Evolutionary conservation across 2,888 invertebrate species (phyloP), one percentile per base, ranked within the genome.

Genomic region (Cataglyphis albicans): DNA sequence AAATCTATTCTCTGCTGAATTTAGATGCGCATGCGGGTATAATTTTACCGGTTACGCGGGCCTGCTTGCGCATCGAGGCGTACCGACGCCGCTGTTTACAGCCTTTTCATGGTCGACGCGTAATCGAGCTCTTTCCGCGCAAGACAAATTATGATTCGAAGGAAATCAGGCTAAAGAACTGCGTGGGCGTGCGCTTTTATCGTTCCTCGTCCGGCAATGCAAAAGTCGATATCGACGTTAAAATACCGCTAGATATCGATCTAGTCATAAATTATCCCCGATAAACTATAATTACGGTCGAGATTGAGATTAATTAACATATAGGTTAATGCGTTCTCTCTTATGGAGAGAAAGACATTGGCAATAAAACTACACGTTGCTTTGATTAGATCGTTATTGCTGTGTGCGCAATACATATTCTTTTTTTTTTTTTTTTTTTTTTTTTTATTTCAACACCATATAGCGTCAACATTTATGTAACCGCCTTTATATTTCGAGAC

Each of bases 231-330:
- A 57, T 10, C 63, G 67, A 82, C 80, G 70, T 61, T 76, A 74
- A 82, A 80, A 70, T 67, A 63, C 18, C 21, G 59, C 29, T 38
- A 21, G 65, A 76, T 59, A 84, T 63, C 61, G 70, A 67, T 55
- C 72, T 44, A 52, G 12, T 29, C 55, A 18, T 83, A 83, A 85
- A 83, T 86, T 67, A 86, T 41, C 55, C 52, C 12, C 61, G 64
- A 83, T 85, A 81, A 81, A 80, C 67, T 55, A 72, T 65, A 64
- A 87, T 87, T 80, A 80, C 70, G 38, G 32, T 55, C 72, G n/a
- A n/a, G 57, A 67, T 32, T 41, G 25, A 68, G 61, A 86, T 76
- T 84, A 64, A 65, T 80, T 80, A 75, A 80, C 55, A 73, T 29
- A 35, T 1, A 9, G 18, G 29, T 44, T 44, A 44, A 44, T 21